phyloP scores from a whole-genome alignment of 2,797 vertebrate species.

The Pseudochaenichthys georgianus region DNA sequence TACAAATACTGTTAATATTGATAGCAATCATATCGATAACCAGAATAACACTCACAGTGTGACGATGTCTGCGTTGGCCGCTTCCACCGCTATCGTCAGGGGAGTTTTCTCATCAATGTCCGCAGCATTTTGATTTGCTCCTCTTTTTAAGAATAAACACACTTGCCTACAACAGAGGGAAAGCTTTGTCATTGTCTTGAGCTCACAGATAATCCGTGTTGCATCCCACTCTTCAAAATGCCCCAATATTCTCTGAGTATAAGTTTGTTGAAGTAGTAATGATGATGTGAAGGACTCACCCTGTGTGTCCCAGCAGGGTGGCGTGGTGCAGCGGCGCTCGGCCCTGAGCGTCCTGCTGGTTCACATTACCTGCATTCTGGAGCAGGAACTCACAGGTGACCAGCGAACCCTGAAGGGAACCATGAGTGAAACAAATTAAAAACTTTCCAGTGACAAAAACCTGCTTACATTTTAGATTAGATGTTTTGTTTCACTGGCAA shows the following conservation, averaged over 20 bases:
- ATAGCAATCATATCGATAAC: not conserved
- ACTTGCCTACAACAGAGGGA: conserved; percentile 89
- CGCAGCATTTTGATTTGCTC: conserved; percentile 96
- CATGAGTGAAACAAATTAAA: not conserved
- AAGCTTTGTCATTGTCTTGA: not conserved
- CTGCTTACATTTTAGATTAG: not conserved
- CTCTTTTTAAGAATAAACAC: conserved; percentile 97
- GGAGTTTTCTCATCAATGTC: conserved; percentile 96
- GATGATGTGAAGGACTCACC: conserved; percentile 79
- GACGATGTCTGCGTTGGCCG: conserved; percentile 98
- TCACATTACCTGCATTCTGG: conserved; percentile 97
- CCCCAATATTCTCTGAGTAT: not conserved
- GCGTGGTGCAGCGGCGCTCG: conserved; percentile 96
- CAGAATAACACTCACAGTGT: conserved; percentile 86
- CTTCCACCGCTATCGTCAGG: conserved; percentile 93
- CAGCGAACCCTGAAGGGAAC: conserved; percentile 90
- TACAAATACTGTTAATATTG: not conserved
- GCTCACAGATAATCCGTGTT: not conserved
- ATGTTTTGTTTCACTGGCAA: not conserved
- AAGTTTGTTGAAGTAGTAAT: not conserved
- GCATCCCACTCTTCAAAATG: not conserved
- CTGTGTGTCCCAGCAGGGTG: conserved; percentile 95
- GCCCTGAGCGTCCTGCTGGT: conserved; percentile 93
- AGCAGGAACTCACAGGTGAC: conserved; percentile 98
- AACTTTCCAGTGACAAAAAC: not conserved